These are phyloP conservation scores for Listronotus bonariensis DNA, from an alignment of 1,140 invertebrate genomes.

Conservation along the genomic window DNA sequence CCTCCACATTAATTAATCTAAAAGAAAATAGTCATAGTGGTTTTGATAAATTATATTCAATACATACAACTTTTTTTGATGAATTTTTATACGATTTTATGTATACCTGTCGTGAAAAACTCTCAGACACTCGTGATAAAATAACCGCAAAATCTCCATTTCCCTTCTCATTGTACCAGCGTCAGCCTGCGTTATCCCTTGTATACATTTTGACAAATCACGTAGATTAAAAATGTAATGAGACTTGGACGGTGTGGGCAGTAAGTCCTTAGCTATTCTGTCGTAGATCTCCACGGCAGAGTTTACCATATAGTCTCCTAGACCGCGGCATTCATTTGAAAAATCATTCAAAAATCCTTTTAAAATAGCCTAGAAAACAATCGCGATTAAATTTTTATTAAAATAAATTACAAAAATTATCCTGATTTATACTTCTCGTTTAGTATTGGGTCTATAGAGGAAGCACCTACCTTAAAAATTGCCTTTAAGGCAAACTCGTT, in stretches of 20 bases:
- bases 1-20: slow-evolving; percentile 73
- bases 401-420: no score
- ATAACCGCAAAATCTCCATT: slow-evolving; percentile 71
- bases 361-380: slow-evolving; percentile 66
- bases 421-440: no score
- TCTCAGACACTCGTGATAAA: slow-evolving; percentile 87
- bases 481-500: slow-evolving; percentile 75
- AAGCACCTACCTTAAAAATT: slow-evolving; percentile 73
- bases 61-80: no score
- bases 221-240: slow-evolving; percentile 92
- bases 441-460: no score
- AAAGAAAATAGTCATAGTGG: neutral
- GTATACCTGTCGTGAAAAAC: slow-evolving; percentile 83
- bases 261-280: slow-evolving; percentile 74
- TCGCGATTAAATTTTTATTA: no score
- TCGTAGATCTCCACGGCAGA: slow-evolving; percentile 82
- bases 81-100: neutral
- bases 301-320: slow-evolving; percentile 74
- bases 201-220: slow-evolving; percentile 87
- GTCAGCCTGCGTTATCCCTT: slow-evolving; percentile 80
- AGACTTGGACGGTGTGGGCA: slow-evolving; percentile 86
- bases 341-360: slow-evolving; percentile 79
- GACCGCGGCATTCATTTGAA: slow-evolving; percentile 68
- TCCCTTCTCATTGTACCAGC: slow-evolving; percentile 66
- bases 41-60: no score